Conservation (phyloP, 2,888 invertebrate genomes). For the Coleophora deauratella region DNA sequence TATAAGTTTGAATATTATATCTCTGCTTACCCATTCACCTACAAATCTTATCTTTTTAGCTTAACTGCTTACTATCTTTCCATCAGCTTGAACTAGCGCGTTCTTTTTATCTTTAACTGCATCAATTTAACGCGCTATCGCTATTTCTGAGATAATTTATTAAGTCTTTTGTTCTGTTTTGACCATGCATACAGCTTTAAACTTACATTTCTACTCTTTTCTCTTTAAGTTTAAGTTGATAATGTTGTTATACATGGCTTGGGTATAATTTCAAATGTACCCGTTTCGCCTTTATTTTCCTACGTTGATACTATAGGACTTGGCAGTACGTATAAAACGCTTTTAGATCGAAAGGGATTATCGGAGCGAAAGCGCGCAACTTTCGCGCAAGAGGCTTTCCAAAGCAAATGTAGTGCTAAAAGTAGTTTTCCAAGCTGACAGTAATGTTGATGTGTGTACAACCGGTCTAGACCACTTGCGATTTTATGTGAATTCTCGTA, state of each 20-base stretch:
- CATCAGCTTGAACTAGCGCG: conserved; percentile 3
- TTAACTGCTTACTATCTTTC: conserved; percentile 5
- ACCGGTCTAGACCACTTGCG: conserved; percentile 8
- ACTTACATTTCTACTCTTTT: too few species aligned
- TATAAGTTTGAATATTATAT: too few species aligned
- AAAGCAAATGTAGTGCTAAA: conserved; percentile 2
- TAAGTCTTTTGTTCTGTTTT: neutral
- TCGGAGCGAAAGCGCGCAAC: conserved; percentile 3
- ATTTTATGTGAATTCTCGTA: conserved; percentile 1
- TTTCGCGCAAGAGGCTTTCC: conserved; percentile 3
- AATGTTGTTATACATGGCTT: too few species aligned
- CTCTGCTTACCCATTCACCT: conserved; percentile 3
- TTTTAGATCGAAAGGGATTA: conserved; percentile 8
- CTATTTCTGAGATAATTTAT: conserved; percentile 3
- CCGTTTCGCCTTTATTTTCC: too few species aligned
- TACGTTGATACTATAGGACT: too few species aligned
- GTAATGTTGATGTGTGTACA: neutral
- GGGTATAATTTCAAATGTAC: too few species aligned
- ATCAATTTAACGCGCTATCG: conserved; percentile 2
- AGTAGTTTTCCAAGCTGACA: neutral
- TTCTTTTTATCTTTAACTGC: conserved; percentile 5
- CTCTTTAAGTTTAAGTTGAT: too few species aligned
- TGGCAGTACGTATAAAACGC: too few species aligned
- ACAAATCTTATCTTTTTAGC: conserved; percentile 2
- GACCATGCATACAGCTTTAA: neutral